Base-by-base conservation (phyloP, 2,113 vertebrate genomes). In the Scomber scombrus region DNA sequence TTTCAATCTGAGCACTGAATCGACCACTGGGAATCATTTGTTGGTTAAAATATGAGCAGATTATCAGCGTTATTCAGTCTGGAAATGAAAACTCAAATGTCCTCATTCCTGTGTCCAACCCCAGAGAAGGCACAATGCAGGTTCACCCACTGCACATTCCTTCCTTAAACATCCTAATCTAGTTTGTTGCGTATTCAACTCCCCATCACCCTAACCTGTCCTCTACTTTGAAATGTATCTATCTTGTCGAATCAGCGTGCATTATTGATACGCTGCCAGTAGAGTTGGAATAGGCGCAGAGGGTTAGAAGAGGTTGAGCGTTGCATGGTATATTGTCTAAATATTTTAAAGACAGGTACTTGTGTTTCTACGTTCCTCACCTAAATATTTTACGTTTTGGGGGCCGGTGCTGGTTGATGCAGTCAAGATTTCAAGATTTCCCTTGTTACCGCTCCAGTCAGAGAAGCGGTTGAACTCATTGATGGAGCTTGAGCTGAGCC, bases 281-380 rank as follows among this genome's bases (percentile, higher is more conserved):
- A 45, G 34, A 54, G 65, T 0, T 49, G 60, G 83, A 70, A 11
- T 9, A 0, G 50, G 43, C 61, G 63, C 16, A 0, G 34, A 1
- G 23, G 40, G 46, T 15, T 43, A 1, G 49, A 50, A 60, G 21
- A 71, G 57, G n/a, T 9, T 68, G 85, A 73, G 64, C 14, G 49
- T 63, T 64, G 75, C 23, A 40, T 45, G 62, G 62, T 67, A 45
- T 46, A 50, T 3, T 13, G 49, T 71, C 21, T 90, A 81, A 92
- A 91, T 90, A 89, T 91, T 90, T 86, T 16, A 88, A 72, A 71
- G 47, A 15, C 34, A 65, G 43, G 14, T 75, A 43, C 86, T 80
- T 54, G 78, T 54, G 78, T 81, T 76, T 64, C 66, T 3, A 0
- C n/a, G 11, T 81, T 65, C 4, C 19, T 66, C 11, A 10, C 55